Percentiles rank a stretch among this genome's conserved stretches.
Conservation (phyloP, 2,113 vertebrate species). For the Falco punctatus region DNA sequence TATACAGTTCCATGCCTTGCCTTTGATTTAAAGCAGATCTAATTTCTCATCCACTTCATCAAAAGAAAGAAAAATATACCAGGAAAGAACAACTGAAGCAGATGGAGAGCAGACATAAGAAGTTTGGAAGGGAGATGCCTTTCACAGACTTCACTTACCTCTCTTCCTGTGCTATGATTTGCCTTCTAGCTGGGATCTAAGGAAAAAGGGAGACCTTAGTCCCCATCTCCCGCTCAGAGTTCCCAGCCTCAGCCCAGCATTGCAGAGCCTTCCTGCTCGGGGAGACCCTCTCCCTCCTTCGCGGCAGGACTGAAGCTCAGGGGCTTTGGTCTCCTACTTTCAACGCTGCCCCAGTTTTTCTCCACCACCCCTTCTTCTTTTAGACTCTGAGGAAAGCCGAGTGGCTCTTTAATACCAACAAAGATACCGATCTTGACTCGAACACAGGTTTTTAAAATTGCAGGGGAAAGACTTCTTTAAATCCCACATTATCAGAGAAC, state of each 20-base stretch:
- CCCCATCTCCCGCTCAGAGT: not conserved
- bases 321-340: not conserved
- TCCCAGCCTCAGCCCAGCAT: not conserved
- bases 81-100: not conserved
- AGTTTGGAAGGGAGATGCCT: not conserved
- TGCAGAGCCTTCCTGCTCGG: not conserved
- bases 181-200: not conserved
- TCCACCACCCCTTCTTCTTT: not conserved
- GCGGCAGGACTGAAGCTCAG: not conserved
- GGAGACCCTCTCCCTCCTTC: not conserved
- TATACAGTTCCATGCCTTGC: not conserved
- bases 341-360: not conserved
- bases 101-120: not conserved
- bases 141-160: not conserved
- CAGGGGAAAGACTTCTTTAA: not conserved
- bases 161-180: not conserved
- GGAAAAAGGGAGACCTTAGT: not conserved
- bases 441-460: not conserved
- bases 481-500: not conserved
- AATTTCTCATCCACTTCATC: not conserved
- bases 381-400: not conserved
- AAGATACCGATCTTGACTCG: not conserved
- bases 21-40: not conserved
- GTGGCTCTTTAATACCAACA: not conserved
- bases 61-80: not conserved